Evolutionary conservation across 2,113 vertebrate genomes (phyloP).

Genomic region (Muntiacus reevesi): DNA sequence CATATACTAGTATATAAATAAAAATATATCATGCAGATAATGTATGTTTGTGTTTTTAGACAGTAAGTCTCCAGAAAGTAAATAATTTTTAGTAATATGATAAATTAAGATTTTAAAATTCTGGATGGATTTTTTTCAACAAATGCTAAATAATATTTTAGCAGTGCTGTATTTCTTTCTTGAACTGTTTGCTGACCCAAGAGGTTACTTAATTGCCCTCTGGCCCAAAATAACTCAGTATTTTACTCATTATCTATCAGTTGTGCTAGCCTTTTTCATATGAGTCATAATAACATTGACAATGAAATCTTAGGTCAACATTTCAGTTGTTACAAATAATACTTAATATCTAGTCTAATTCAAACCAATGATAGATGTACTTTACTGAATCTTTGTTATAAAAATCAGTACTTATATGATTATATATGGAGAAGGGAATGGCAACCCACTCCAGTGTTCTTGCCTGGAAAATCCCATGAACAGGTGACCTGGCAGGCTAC

Average conservation of each 20-base stretch:
- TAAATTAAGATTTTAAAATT: constrained; percentile 1
- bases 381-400: neutral
- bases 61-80: constrained; percentile 7
- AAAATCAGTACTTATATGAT: constrained; percentile 10
- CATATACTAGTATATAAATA: neutral
- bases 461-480: neutral
- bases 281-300: neutral
- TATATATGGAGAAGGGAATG: neutral
- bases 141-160: constrained; percentile 22
- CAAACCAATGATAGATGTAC: neutral
- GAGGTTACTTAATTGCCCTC: neutral
- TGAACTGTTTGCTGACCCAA: neutral
- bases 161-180: neutral
- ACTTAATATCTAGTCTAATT: neutral
- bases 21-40: neutral
- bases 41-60: neutral
- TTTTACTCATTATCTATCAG: constrained; percentile 6
- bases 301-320: neutral
- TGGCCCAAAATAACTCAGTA: neutral
- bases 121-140: neutral
- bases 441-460: neutral
- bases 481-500: neutral
- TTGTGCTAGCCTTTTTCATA: neutral
- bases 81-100: neutral
- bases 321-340: constrained; percentile 32